phyloP scores from a whole-genome alignment of 35 echinoderm and acorn worm species.

The Apostichopus parvimensis region DNA sequence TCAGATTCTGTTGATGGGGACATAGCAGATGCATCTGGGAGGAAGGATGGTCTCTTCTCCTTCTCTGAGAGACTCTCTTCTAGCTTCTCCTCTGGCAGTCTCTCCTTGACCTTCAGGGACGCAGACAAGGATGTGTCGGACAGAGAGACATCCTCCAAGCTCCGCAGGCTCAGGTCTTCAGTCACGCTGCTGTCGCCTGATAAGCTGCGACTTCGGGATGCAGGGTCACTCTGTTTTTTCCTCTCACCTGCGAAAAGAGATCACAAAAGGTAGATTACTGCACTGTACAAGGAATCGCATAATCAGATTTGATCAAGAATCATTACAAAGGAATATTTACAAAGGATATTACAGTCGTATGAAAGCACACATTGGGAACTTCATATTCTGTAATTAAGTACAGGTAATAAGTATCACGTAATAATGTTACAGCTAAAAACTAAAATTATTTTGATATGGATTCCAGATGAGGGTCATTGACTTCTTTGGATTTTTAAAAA shows the following conservation, averaged over 20 bases:
- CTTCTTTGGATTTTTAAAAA: no score
- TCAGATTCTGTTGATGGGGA: background rate
- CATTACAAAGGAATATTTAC: no score
- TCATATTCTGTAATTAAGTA: no score
- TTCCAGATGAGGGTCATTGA: no score
- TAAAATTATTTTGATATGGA: no score
- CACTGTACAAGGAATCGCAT: no score
- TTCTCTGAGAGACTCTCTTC: constrained; percentile 26
- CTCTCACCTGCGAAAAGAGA: background rate
- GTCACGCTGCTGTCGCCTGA: constrained; percentile 71
- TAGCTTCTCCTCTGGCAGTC: constrained; percentile 26
- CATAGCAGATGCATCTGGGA: background rate
- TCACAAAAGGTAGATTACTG: background rate
- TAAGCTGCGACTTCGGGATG: constrained; percentile 51
- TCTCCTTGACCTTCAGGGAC: constrained; percentile 15
- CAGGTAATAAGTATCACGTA: no score
- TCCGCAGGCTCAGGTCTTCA: constrained; percentile 62
- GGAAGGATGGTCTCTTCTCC: background rate
- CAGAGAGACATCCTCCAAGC: constrained; percentile 57
- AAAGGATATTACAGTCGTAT: no score
- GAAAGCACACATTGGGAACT: no score
- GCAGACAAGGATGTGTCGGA: constrained; percentile 41
- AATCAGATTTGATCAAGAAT: no score
- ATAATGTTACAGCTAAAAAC: no score
- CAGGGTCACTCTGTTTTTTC: background rate